phyloP scores from a whole-genome alignment of 2,888 invertebrate genomes.

The Camponotus fellah region DNA sequence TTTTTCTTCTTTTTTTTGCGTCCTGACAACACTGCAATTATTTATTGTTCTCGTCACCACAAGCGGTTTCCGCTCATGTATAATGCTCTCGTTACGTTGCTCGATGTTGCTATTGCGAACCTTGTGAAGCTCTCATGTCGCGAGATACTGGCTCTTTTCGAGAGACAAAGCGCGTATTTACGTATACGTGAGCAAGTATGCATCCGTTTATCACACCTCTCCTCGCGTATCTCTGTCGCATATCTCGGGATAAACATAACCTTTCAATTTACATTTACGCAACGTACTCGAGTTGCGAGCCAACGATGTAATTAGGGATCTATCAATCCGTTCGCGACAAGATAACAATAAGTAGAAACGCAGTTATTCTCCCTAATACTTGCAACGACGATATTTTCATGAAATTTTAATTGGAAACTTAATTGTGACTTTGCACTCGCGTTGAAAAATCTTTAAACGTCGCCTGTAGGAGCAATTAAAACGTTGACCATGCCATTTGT shows the following conservation, averaged over 20 bases:
- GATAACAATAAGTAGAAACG: background rate
- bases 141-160: background rate
- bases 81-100: background rate
- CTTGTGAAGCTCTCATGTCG: conserved; percentile 1
- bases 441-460: background rate
- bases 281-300: background rate
- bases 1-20: background rate
- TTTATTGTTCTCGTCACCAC: background rate
- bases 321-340: background rate
- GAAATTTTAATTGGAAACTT: too few relatives aligned
- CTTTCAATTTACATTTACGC: conserved; percentile 27
- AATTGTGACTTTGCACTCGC: background rate
- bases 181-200: conserved; percentile 12
- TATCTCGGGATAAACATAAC: conserved; percentile 4
- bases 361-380: background rate
- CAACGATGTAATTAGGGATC: background rate
- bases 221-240: background rate
- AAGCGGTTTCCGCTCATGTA: background rate
- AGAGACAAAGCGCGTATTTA: background rate
- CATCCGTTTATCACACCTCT: background rate
- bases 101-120: background rate
- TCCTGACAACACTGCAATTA: background rate
- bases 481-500: background rate
- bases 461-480: background rate
- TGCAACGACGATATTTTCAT: background rate